phyloP scores from a whole-genome alignment of 2,888 invertebrate species.

The Leptinotarsa rubiginosa region DNA sequence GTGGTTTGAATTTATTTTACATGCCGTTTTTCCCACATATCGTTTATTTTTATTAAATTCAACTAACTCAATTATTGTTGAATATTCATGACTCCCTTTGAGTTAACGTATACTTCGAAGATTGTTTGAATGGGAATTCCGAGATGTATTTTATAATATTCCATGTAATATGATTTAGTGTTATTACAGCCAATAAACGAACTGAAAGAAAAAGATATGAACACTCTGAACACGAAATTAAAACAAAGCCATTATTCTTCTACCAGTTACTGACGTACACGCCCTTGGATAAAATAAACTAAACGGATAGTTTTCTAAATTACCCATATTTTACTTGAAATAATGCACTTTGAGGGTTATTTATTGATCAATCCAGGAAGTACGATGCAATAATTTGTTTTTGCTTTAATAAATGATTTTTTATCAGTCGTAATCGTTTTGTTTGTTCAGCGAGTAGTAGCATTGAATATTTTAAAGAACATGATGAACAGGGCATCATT shows the following conservation, averaged over 20 bases:
- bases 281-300: not conserved
- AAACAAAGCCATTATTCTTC: not conserved
- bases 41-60: too few species aligned
- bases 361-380: conserved; percentile 20
- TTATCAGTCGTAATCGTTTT: conserved; percentile 4
- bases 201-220: not conserved
- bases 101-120: too few species aligned
- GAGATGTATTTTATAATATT: too few species aligned
- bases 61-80: too few species aligned
- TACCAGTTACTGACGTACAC: not conserved
- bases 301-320: conserved; percentile 13
- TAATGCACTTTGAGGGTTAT: conserved; percentile 7
- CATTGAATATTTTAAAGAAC: conserved; percentile 1
- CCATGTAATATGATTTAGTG: too few species aligned
- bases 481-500: conserved; percentile 4
- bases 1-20: too few species aligned
- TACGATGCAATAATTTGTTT: conserved; percentile 18
- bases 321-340: conserved; percentile 9
- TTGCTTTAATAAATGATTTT: conserved; percentile 9
- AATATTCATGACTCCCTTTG: too few species aligned
- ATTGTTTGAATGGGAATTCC: too few species aligned
- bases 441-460: not conserved
- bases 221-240: not conserved
- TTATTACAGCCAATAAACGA: too few species aligned
- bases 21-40: too few species aligned